Evolutionary conservation across 2,888 invertebrate genomes (phyloP).

Genomic region (Campoletis raptor): DNA sequence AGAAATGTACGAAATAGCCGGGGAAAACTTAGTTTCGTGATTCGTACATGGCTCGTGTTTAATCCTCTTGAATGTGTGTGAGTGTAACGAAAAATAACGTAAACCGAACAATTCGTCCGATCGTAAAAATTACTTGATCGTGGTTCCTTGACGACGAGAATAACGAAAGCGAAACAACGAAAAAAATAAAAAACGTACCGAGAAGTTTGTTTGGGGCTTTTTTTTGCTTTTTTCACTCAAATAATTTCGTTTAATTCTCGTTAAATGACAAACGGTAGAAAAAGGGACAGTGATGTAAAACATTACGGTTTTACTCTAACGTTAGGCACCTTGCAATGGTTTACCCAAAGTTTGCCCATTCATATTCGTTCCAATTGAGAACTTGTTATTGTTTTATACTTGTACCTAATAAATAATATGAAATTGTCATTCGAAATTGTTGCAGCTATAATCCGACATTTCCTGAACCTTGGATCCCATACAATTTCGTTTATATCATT

Average conservation of each 20-base stretch:
- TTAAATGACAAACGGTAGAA: slow-evolving; percentile 55
- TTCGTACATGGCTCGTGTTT: slow-evolving; percentile 45
- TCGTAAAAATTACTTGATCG: slow-evolving; percentile 16
- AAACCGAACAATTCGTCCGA: slow-evolving; percentile 20
- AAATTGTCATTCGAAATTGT: slow-evolving; percentile 51
- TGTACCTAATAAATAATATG: slow-evolving; percentile 66
- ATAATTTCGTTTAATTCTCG: slow-evolving; percentile 47
- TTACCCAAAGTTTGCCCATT: slow-evolving; percentile 54
- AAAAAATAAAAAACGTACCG: slow-evolving; percentile 29
- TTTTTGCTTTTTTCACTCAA: slow-evolving; percentile 15
- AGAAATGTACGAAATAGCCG: background rate
- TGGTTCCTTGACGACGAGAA: slow-evolving; percentile 23
- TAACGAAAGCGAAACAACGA: slow-evolving; percentile 34
- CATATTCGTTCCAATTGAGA: slow-evolving; percentile 47
- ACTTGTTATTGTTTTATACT: slow-evolving; percentile 69
- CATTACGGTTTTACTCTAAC: slow-evolving; percentile 44
- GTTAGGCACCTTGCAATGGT: slow-evolving; percentile 63
- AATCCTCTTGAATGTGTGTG: slow-evolving; percentile 49
- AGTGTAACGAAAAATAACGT: slow-evolving; percentile 26
- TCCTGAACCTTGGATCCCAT: slow-evolving; percentile 40
- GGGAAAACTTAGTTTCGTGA: background rate
- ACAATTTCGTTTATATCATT: background rate
- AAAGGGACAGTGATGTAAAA: slow-evolving; percentile 52
- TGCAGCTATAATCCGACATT: slow-evolving; percentile 50
- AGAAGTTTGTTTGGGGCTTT: slow-evolving; percentile 7